phyloP scores from a whole-genome alignment of 1,140 invertebrate species.

The Procambarus virginalis region DNA sequence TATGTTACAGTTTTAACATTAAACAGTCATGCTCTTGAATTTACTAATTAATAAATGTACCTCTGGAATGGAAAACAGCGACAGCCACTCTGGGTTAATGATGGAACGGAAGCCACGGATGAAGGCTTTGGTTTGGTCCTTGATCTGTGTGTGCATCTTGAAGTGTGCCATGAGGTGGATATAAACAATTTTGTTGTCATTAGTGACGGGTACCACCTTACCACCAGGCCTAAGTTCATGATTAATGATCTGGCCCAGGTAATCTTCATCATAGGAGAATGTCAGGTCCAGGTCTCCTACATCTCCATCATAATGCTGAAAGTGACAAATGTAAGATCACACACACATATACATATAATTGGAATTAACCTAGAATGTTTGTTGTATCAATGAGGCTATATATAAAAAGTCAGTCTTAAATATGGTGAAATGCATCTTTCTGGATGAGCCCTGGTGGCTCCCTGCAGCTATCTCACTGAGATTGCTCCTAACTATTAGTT shows the following conservation, averaged over 20 bases:
- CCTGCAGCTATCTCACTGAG: too few species aligned
- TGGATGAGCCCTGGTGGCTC: too few species aligned
- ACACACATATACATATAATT: too few species aligned
- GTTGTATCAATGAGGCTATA: too few species aligned
- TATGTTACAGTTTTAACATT: too few species aligned
- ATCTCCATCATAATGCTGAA: slow-evolving; percentile 91
- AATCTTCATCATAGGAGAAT: slow-evolving; percentile 97
- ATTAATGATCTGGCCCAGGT: slow-evolving; percentile 91
- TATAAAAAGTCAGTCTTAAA: too few species aligned
- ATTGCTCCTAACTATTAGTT: too few species aligned
- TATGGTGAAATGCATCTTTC: too few species aligned
- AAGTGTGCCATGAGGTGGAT: slow-evolving; percentile 99
- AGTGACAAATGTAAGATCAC: slow-evolving; percentile 1
- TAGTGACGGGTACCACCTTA: slow-evolving; percentile 92
- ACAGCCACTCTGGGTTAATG: slow-evolving; percentile 95
- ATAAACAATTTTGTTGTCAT: slow-evolving; percentile 98
- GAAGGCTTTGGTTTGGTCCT: slow-evolving; percentile 96
- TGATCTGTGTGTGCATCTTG: slow-evolving; percentile 97
- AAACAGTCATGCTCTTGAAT: background rate
- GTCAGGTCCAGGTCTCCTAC: slow-evolving; percentile 94
- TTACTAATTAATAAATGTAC: slow-evolving; percentile 75
- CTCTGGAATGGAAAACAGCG: slow-evolving; percentile 97
- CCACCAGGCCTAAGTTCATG: slow-evolving; percentile 96
- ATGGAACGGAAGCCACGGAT: slow-evolving; percentile 96
- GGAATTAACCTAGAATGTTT: too few species aligned